Evolutionary conservation across 2,888 invertebrate genomes (phyloP).

Genomic region (Agrochola litura): DNA sequence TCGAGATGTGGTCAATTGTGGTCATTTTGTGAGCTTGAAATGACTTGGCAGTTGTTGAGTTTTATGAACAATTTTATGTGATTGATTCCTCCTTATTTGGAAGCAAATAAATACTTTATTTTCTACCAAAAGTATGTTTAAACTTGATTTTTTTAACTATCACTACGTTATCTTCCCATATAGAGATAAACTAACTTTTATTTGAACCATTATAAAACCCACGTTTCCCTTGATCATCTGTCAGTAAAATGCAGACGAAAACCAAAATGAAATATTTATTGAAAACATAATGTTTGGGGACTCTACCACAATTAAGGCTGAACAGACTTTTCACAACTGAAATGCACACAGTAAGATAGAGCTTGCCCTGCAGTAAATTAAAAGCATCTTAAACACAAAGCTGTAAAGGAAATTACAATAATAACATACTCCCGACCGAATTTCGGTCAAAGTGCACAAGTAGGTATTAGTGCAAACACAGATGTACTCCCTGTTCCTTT

Average conservation of each 20-base stretch:
- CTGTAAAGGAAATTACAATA: not conserved
- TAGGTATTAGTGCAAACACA: not conserved
- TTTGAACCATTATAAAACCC: not conserved
- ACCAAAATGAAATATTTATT: not conserved
- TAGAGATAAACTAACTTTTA: not conserved
- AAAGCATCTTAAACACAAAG: not conserved
- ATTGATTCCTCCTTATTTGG: not conserved
- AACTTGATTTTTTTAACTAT: not conserved
- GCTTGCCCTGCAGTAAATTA: not conserved
- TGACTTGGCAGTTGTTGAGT: slow-evolving; percentile 11
- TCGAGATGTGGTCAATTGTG: slow-evolving; percentile 27
- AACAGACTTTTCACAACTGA: not conserved
- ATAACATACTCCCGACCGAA: not conserved
- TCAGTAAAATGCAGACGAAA: not conserved
- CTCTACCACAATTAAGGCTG: no score
- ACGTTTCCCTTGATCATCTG: not conserved
- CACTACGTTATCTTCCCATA: not conserved
- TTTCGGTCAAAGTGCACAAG: not conserved
- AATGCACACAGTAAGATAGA: not conserved
- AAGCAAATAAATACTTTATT: slow-evolving; percentile 6
- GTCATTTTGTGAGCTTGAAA: slow-evolving; percentile 19
- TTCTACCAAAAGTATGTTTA: not conserved
- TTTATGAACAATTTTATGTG: slow-evolving; percentile 26
- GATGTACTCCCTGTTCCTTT: not conserved
- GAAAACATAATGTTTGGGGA: no score